Percentiles rank a stretch among this genome's conserved stretches.
Evolutionary conservation across 2,113 vertebrate species (phyloP).

Genomic region (Speoplatyrhinus poulsoni): DNA sequence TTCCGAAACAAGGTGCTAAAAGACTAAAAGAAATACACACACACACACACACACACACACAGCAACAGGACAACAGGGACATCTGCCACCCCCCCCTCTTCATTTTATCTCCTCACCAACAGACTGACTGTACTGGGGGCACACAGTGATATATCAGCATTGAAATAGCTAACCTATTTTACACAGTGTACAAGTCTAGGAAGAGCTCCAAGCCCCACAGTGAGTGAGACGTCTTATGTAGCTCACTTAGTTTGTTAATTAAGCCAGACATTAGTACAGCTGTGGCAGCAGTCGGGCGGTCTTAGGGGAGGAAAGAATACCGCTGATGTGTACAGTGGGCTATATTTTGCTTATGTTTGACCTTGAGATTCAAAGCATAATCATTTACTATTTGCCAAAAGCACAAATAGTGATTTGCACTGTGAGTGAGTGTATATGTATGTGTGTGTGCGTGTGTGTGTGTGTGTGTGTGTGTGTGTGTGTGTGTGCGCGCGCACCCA

Average conservation of each 20-base stretch:
- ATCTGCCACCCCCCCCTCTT: conserved; percentile 37
- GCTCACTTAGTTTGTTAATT: conserved; percentile 48
- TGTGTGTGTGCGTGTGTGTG: not conserved
- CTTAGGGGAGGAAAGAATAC: not conserved
- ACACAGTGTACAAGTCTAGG: conserved; percentile 28
- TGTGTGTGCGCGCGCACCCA: conserved; percentile 1
- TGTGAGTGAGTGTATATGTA: not conserved
- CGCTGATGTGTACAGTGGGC: not conserved
- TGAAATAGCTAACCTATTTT: conserved; percentile 38
- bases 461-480: conserved; percentile 2
- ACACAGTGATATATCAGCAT: conserved; percentile 36
- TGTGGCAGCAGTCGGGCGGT: not conserved
- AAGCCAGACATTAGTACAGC: conserved; percentile 21
- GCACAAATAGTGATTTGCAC: conserved; percentile 67
- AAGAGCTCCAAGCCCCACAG: conserved; percentile 30
- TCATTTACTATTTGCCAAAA: conserved; percentile 52
- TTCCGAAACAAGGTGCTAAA: conserved; percentile 74
- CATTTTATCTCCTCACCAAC: conserved; percentile 49
- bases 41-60: not conserved
- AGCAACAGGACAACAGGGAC: conserved; percentile 53
- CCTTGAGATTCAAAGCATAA: conserved; percentile 31
- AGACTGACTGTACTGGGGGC: conserved; percentile 39
- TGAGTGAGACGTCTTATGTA: conserved; percentile 36
- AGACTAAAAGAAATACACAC: conserved; percentile 37
- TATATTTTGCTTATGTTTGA: conserved; percentile 17